Base-by-base conservation (phyloP, 2,113 vertebrate genomes). In the Brachyhypopomus gauderio region DNA sequence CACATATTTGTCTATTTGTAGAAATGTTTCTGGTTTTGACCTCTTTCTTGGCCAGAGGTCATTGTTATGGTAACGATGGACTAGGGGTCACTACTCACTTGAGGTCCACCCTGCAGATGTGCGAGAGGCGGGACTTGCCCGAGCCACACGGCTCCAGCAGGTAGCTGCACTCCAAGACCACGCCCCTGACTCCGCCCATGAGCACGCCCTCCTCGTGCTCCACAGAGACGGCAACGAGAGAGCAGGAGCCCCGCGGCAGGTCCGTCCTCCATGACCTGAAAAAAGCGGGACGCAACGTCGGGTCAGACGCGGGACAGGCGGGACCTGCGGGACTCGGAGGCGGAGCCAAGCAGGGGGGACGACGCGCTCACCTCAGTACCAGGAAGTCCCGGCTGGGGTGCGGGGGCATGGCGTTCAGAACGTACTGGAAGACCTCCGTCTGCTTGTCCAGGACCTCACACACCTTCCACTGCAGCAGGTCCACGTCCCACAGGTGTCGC, bases 391-490 rank as follows among this genome's bases (percentile, higher is more conserved):
- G 92, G 91, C 96, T 90, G 0, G 97, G 96, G 78, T 98, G 98
- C 4, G 98, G 97, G 22, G 96, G 95, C 98, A 99, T 99, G 85
- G 94, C 94, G 86, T 95, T 96, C 85, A 98, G 84, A 83, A 96
- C 95, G 1, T 96, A 98, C 86, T 98, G 97, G 85, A 96, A 99
- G 86, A 99, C 88, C 83, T 99, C 98, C 0, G 97, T 97, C 83
- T 98, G 96, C 85, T 93, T 95, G 92, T 98, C 97, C 84, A 98
- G 87, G 0, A 91, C 94, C 84, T 98, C 96, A 0, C 95, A 93
- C n/a, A 98, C 91, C 90, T 98, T 98, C 96, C 96, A 98, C 86
- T 98, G 96, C 88, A 97, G 90, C 74, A 99, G 95, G 86, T 99
- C 97, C 64, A 97, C 95, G 0, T 99, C 97, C 98, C 98, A 99